Base-by-base conservation (phyloP, 2,888 invertebrate species). In the Beris chalybata region DNA sequence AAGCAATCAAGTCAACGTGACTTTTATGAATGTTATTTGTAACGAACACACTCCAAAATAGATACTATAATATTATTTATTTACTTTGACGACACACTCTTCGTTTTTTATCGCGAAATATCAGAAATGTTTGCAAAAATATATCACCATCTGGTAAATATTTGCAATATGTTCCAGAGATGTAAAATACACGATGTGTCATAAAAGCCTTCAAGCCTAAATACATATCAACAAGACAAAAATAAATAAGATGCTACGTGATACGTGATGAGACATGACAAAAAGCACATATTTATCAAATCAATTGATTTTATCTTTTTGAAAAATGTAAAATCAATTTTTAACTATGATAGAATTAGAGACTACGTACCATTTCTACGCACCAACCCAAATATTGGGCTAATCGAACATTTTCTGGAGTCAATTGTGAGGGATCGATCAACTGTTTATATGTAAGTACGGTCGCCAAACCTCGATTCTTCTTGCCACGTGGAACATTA, bases 361-460 rank as follows among this genome's bases (percentile, higher is more conserved):
- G 31, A 47, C 15, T 57, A 82, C 86, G 84, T 79, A 97, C 96
- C 89, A 96, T 86, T 87, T 97, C 97, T 4, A 92, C 87, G 77
- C 95, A 95, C 95, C 97, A 97, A 70, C 95, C 97, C 78, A 97
- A 84, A 73, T 95, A 88, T 72, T 92, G 89, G 0, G 93, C 92
- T 68, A 89, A 79, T 72, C 88, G 86, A 47, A 95, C 80, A 73
- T 91, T 92, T 71, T 93, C 92, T 0, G 90, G 87, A 0, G 90
- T 91, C 4, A 90, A 80, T 67, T 87, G 83, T 59, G 85, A 82
- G n/a, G 87, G 83, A 1, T 85, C 83, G 72, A 87, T 88, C 69
- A 93, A 77, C 81, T 87, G 86, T 76, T 89, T 90, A 78, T 91
- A 93, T 0, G 92, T 87, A 45, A 89, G 82, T 0, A 92, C 88